Evolutionary conservation across 2,113 vertebrate genomes (phyloP).

Genomic region (Plestiodon gilberti): DNA sequence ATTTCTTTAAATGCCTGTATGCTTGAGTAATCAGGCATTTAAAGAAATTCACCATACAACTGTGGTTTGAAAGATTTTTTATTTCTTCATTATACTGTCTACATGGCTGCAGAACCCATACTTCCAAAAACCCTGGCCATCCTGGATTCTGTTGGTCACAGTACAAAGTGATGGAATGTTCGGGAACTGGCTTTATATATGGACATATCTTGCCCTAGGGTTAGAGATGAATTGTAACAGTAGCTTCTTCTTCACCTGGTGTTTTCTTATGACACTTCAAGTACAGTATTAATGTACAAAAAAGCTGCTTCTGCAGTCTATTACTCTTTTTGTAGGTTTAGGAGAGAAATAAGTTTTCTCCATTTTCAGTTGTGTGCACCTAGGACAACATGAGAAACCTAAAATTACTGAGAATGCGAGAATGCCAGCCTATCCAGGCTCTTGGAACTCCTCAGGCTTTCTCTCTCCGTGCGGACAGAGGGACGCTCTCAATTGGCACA

Average conservation of each 20-base stretch:
- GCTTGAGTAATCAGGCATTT: no score
- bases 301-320: no score
- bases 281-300: background rate
- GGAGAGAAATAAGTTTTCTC: background rate
- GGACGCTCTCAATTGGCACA: constrained; percentile 82
- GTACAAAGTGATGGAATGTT: background rate
- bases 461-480: constrained; percentile 73
- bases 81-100: no score
- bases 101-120: no score
- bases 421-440: constrained; percentile 70
- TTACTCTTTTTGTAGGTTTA: background rate
- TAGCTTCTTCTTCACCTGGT: background rate
- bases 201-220: background rate
- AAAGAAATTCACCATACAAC: no score
- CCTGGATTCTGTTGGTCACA: background rate
- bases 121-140: no score
- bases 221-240: background rate
- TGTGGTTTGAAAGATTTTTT: no score
- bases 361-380: background rate
- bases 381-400: constrained; percentile 86
- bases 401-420: constrained; percentile 78
- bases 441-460: constrained; percentile 81
- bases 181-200: background rate
- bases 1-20: no score
- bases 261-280: background rate